Evolutionary conservation across 1,140 invertebrate genomes (phyloP).

Genomic region (Aphis gossypii): DNA sequence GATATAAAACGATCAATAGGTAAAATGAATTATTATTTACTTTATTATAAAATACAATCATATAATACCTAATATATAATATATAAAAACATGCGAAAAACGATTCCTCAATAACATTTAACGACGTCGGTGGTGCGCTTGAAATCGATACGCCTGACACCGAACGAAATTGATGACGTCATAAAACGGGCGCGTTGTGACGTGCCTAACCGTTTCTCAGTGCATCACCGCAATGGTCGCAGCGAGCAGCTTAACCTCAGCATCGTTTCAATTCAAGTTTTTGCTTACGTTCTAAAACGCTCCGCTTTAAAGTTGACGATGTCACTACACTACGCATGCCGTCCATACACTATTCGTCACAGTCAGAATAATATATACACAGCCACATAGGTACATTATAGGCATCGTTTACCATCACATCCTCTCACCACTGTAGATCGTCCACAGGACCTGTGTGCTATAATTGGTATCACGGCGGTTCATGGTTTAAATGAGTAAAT

Average conservation of each 20-base stretch:
- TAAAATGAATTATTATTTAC: neutral
- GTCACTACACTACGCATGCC: neutral
- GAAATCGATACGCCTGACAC: slow-evolving; percentile 20
- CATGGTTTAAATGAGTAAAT: no score
- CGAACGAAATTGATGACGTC: slow-evolving; percentile 50
- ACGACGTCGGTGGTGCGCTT: neutral
- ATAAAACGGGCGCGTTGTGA: slow-evolving; percentile 42
- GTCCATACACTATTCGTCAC: neutral
- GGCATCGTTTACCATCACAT: neutral
- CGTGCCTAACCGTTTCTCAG: slow-evolving; percentile 8
- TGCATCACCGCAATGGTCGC: neutral
- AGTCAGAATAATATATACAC: neutral
- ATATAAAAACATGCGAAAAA: neutral
- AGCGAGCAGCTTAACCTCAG: no score
- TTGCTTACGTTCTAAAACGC: neutral
- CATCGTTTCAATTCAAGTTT: slow-evolving; percentile 20
- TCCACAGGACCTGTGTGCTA: neutral
- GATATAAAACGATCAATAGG: neutral
- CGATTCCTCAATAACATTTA: neutral
- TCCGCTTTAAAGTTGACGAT: neutral
- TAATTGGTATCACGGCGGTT: neutral
- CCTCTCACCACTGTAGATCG: neutral
- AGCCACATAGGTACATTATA: neutral
- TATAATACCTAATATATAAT: neutral
- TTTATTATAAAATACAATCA: no score